A percentile compares a stretch with the other conserved stretches of the same genome.
Conservation (phyloP, 2,113 vertebrate species). For the Rafetus swinhoei region DNA sequence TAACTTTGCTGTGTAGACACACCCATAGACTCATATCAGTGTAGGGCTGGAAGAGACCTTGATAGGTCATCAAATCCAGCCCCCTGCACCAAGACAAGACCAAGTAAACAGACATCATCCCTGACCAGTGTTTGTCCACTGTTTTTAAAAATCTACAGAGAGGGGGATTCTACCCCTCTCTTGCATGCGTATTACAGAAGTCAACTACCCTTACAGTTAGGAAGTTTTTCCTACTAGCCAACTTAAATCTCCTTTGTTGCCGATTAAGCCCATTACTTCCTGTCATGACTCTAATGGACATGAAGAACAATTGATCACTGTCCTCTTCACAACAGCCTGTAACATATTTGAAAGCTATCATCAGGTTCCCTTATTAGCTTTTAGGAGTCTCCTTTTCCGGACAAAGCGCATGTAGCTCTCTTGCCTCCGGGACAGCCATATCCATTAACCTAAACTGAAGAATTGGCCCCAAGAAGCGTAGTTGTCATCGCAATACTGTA, state of each 20-base stretch:
- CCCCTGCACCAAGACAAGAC: not conserved
- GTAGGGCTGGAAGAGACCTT: too few species aligned
- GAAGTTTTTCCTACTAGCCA: not conserved
- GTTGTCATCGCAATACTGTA: constrained; percentile 30
- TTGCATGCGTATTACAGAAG: not conserved
- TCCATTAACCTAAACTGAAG: constrained; percentile 2
- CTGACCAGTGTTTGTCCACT: not conserved
- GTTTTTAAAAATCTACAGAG: not conserved
- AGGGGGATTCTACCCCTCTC: not conserved
- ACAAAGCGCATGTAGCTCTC: constrained; percentile 7
- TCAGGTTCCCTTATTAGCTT: not conserved
- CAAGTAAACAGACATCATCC: not conserved
- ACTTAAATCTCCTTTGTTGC: not conserved
- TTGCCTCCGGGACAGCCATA: not conserved
- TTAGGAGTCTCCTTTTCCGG: not conserved
- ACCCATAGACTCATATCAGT: not conserved
- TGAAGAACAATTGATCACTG: not conserved
- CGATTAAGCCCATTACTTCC: not conserved
- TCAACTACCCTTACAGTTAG: not conserved
- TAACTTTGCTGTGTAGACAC: not conserved
- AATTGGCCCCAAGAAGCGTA: not conserved
- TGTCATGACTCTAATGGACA: not conserved
- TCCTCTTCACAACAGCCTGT: not conserved
- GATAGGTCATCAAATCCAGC: not conserved
- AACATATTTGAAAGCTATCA: not conserved